Evolutionary conservation across 2,797 vertebrate species (phyloP).

Genomic region (Phrynocephalus vlangalii): DNA sequence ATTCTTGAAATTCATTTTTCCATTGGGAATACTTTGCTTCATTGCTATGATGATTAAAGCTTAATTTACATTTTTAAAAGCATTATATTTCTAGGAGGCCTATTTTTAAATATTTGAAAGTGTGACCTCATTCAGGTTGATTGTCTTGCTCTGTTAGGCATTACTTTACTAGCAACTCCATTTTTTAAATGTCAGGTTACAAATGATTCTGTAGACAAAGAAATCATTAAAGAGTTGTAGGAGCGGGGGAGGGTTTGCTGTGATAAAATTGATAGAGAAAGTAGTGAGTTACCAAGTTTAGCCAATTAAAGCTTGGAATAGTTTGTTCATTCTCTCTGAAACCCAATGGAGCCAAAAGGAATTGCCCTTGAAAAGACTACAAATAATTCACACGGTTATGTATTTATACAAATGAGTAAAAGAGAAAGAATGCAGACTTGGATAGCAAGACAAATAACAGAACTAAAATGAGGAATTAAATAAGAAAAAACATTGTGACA

Average conservation of each 20-base stretch:
- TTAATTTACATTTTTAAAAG: slow-evolving; percentile 69
- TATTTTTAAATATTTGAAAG: slow-evolving; percentile 63
- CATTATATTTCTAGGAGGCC: slow-evolving; percentile 48
- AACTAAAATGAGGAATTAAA: slow-evolving; percentile 53
- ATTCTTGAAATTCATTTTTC: slow-evolving; percentile 62
- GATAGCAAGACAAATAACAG: slow-evolving; percentile 52
- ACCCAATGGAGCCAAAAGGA: slow-evolving; percentile 55
- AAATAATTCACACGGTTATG: slow-evolving; percentile 62
- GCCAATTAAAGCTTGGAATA: slow-evolving; percentile 59
- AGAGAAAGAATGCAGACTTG: slow-evolving; percentile 48
- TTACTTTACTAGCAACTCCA: slow-evolving; percentile 42
- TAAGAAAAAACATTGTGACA: slow-evolving; percentile 38
- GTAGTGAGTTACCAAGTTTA: slow-evolving; percentile 51
- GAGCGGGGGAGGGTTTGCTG: slow-evolving; percentile 33
- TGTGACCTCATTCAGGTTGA: slow-evolving; percentile 55
- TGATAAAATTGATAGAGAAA: slow-evolving; percentile 65
- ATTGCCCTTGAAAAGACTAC: slow-evolving; percentile 59
- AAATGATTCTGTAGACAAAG: slow-evolving; percentile 65
- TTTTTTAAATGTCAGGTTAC: slow-evolving; percentile 58
- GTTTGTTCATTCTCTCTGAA: slow-evolving; percentile 64
- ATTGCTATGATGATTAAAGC: slow-evolving; percentile 67
- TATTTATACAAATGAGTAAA: slow-evolving; percentile 62
- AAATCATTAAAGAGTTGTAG: slow-evolving; percentile 64
- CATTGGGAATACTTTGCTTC: slow-evolving; percentile 52
- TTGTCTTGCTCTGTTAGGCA: slow-evolving; percentile 56